Evolutionary conservation across 2,797 vertebrate species (phyloP).

Genomic region (Ptychobarbus kaznakovi): DNA sequence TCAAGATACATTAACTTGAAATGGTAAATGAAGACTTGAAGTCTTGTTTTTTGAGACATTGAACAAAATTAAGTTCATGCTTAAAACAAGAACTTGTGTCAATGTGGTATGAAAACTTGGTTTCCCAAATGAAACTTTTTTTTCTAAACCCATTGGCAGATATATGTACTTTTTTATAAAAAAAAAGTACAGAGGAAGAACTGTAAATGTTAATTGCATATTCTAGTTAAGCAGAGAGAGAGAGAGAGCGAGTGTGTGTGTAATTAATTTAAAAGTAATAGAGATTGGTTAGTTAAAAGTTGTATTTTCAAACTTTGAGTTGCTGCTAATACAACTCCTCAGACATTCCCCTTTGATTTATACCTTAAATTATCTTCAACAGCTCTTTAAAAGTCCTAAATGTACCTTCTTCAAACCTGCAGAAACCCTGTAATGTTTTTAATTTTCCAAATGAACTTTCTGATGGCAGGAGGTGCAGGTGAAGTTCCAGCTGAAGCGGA

Average conservation of each 20-base stretch:
- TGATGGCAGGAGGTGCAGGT: conserved; percentile 82
- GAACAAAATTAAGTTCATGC: no score
- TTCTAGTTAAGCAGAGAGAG: not conserved
- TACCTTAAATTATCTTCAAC: not conserved
- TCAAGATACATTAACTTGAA: no score
- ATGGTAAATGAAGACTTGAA: no score
- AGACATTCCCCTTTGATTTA: no score
- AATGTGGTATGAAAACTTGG: no score
- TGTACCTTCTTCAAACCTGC: not conserved
- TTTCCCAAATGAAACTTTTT: no score
- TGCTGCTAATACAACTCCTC: no score
- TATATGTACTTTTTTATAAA: no score
- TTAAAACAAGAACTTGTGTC: no score
- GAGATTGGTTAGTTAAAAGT: not conserved
- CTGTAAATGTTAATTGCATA: not conserved
- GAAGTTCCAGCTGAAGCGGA: conserved; percentile 86
- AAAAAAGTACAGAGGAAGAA: no score
- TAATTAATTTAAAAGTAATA: not conserved
- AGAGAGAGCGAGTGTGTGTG: no score
- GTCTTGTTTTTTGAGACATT: no score
- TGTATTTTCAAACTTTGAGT: not conserved
- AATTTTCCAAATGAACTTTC: not conserved
- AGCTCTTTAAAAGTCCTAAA: not conserved
- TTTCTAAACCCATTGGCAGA: not conserved
- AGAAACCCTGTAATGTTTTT: not conserved